Percentiles rank a stretch among this genome's conserved stretches.
These are phyloP conservation scores for Altica lythri DNA, from an alignment of 2,888 invertebrate genomes.

Conservation along the genomic window DNA sequence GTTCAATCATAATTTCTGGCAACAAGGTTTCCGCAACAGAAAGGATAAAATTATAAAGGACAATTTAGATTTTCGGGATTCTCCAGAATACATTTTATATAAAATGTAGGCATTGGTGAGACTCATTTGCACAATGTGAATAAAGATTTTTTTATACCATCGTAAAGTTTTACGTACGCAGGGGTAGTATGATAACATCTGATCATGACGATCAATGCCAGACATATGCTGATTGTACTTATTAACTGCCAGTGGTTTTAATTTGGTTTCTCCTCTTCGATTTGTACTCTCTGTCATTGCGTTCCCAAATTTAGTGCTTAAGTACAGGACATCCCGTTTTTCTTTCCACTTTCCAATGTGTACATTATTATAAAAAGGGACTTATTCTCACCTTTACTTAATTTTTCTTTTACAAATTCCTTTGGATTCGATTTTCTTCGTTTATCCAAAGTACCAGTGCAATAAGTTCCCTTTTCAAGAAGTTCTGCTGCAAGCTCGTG, in stretches of 20 bases:
- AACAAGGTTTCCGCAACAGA: too few species aligned
- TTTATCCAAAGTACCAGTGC: slow-evolving; percentile 1
- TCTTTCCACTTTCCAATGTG: not conserved
- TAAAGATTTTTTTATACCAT: slow-evolving; percentile 14
- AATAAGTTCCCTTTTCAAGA: not conserved
- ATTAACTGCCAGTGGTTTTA: not conserved
- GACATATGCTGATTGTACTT: not conserved
- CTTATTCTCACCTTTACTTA: too few species aligned
- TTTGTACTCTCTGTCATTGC: too few species aligned
- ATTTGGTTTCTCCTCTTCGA: not conserved
- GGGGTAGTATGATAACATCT: not conserved
- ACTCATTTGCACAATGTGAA: slow-evolving; percentile 2
- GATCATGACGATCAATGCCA: not conserved
- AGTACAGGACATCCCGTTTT: not conserved
- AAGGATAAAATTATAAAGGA: too few species aligned
- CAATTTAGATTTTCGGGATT: too few species aligned
- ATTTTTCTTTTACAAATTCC: not conserved
- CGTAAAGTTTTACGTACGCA: not conserved
- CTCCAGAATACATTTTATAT: not conserved
- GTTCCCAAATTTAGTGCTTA: too few species aligned
- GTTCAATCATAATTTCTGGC: not conserved
- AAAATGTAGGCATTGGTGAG: not conserved
- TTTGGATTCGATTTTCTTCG: not conserved
- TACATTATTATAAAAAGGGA: slow-evolving; percentile 1
- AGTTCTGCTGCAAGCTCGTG: not conserved